phyloP scores from a whole-genome alignment of 2,797 vertebrate genomes.

The Austrolebias charrua region DNA sequence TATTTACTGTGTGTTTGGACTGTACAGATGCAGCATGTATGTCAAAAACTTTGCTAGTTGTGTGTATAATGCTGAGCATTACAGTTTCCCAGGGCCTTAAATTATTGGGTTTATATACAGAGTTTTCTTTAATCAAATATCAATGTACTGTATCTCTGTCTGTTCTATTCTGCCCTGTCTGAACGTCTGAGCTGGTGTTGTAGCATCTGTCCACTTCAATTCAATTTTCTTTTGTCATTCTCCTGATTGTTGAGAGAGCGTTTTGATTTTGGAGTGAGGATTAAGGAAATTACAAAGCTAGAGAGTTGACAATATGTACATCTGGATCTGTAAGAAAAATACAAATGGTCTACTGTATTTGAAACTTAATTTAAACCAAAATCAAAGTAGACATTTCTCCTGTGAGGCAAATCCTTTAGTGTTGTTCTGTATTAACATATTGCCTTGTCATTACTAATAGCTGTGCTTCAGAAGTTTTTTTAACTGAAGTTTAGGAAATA shows the following conservation, averaged over 20 bases:
- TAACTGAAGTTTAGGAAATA: no score
- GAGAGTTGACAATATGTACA: slow-evolving; percentile 1
- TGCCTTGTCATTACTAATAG: no score
- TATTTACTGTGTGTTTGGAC: slow-evolving; percentile 21
- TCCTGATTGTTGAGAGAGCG: neutral
- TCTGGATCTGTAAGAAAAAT: no score
- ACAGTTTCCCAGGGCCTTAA: slow-evolving; percentile 14
- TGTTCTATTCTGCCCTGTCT: neutral
- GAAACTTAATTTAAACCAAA: neutral
- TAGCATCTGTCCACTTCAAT: neutral
- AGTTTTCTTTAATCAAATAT: slow-evolving; percentile 8
- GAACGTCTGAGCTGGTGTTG: neutral
- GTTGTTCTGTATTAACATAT: neutral
- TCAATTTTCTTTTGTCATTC: neutral
- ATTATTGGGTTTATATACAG: slow-evolving; percentile 35
- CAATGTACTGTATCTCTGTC: no score
- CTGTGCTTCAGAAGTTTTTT: no score
- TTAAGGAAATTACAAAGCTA: neutral
- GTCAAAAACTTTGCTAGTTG: slow-evolving; percentile 20
- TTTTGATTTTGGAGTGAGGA: no score
- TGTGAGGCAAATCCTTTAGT: neutral
- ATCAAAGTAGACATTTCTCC: neutral
- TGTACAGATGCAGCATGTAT: slow-evolving; percentile 13
- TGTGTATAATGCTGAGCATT: no score
- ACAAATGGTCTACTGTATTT: no score